phyloP scores from a whole-genome alignment of 2,888 invertebrate species.

The Troides aeacus region DNA sequence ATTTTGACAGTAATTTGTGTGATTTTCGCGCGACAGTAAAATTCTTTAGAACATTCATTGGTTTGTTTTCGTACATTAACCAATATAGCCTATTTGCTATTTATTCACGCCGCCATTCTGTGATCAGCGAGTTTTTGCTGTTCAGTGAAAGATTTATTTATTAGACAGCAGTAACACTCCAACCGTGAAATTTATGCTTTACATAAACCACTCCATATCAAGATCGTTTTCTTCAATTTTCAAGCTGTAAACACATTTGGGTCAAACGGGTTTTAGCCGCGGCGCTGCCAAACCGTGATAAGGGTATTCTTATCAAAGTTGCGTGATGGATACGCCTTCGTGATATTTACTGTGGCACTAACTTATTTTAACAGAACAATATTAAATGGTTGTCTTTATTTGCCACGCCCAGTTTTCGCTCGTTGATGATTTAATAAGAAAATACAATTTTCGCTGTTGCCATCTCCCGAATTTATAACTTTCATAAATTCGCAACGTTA shows the following conservation, averaged over 20 bases:
- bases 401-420: conserved; percentile 9
- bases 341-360: conserved; percentile 2
- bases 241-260: conserved; percentile 18
- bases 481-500: conserved; percentile 27
- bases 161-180: not conserved
- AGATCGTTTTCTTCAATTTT: conserved; percentile 20
- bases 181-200: conserved; percentile 13
- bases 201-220: conserved; percentile 25
- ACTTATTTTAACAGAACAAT: conserved; percentile 10
- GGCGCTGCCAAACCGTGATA: conserved; percentile 8
- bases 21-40: too few species aligned
- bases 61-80: too few species aligned
- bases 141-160: conserved; percentile 11
- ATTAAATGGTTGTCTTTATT: conserved; percentile 17
- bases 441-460: conserved; percentile 21
- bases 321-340: conserved; percentile 11
- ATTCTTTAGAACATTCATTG: too few species aligned
- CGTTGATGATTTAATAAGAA: conserved; percentile 31
- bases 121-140: not conserved
- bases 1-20: too few species aligned
- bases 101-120: not conserved
- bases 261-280: conserved; percentile 12
- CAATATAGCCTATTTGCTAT: not conserved
- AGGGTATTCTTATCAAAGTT: conserved; percentile 18
- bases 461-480: conserved; percentile 29